A percentile compares a stretch with the other conserved stretches of the same genome.
Evolutionary conservation across 2,888 invertebrate species (phyloP).

Genomic region (Apotomis betuletana): DNA sequence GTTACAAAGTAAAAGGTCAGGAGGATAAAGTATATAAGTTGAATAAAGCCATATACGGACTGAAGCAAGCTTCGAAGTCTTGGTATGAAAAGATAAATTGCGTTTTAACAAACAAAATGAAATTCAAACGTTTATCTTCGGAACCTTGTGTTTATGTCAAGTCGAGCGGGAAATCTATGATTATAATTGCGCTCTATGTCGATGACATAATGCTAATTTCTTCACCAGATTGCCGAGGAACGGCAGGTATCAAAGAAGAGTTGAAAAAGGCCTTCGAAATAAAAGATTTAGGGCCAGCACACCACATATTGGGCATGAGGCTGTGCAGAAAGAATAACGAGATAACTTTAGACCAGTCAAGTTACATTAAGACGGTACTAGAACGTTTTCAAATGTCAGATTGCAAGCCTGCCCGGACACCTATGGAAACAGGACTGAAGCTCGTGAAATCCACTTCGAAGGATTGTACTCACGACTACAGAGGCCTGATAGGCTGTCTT

Average conservation of each 20-base stretch:
- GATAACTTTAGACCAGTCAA: slow-evolving; percentile 21
- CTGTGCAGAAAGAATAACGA: not conserved
- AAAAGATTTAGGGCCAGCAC: slow-evolving; percentile 11
- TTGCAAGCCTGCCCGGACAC: not conserved
- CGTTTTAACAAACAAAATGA: slow-evolving; percentile 24
- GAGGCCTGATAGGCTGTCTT: not conserved
- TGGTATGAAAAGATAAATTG: slow-evolving; percentile 6
- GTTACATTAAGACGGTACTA: slow-evolving; percentile 20
- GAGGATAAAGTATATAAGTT: slow-evolving; percentile 2
- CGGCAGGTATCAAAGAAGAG: not conserved
- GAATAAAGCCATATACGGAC: slow-evolving; percentile 3
- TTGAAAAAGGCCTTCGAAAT: slow-evolving; percentile 1
- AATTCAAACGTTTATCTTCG: slow-evolving; percentile 22
- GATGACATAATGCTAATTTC: not conserved
- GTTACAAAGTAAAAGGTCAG: not conserved
- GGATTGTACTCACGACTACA: not conserved
- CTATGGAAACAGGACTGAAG: slow-evolving; percentile 6
- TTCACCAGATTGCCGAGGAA: not conserved
- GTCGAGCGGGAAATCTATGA: not conserved
- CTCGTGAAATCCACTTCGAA: slow-evolving; percentile 6
- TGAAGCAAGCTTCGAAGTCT: slow-evolving; percentile 1
- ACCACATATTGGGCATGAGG: slow-evolving; percentile 12
- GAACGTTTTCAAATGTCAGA: slow-evolving; percentile 12
- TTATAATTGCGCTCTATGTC: slow-evolving; percentile 34
- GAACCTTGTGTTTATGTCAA: slow-evolving; percentile 42